A percentile compares a stretch with the other conserved stretches of the same genome.
These are phyloP conservation scores for Hypsibius dujardini DNA, from an alignment of 1,140 invertebrate genomes.

Conservation along the genomic window DNA sequence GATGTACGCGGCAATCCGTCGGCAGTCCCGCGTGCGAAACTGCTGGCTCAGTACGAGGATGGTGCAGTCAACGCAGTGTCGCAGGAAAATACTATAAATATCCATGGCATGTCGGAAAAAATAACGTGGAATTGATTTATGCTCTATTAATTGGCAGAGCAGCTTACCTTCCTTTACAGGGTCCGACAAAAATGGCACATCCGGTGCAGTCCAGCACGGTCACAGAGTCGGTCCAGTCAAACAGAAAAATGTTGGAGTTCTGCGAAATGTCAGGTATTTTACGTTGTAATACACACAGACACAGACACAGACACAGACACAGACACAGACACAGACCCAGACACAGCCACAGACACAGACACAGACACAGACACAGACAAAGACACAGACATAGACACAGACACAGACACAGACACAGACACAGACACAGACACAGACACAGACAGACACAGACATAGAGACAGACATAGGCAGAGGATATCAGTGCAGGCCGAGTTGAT, in stretches of 20 bases:
- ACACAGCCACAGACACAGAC: too few relatives aligned
- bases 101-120: constrained; percentile 22
- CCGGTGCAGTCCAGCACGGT: constrained; percentile 45
- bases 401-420: too few relatives aligned
- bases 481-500: neutral
- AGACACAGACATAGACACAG: too few relatives aligned
- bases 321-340: too few relatives aligned
- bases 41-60: constrained; percentile 43
- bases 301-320: too few relatives aligned
- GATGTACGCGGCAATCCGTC: constrained; percentile 39
- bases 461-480: neutral
- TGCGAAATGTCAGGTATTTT: constrained; percentile 24
- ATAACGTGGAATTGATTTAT: neutral
- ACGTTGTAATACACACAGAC: too few relatives aligned
- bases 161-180: constrained; percentile 42
- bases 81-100: constrained; percentile 41
- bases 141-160: neutral
- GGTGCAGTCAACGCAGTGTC: constrained; percentile 42
- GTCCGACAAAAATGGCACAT: constrained; percentile 43
- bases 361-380: too few relatives aligned
- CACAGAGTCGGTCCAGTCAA: constrained; percentile 41
- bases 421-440: too few relatives aligned
- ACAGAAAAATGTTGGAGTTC: constrained; percentile 40
- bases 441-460: too few relatives aligned
- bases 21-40: constrained; percentile 45